Percentiles rank a stretch among this genome's conserved stretches.
Conservation (phyloP, 2,888 invertebrate species). For the Cephus spinipes region DNA sequence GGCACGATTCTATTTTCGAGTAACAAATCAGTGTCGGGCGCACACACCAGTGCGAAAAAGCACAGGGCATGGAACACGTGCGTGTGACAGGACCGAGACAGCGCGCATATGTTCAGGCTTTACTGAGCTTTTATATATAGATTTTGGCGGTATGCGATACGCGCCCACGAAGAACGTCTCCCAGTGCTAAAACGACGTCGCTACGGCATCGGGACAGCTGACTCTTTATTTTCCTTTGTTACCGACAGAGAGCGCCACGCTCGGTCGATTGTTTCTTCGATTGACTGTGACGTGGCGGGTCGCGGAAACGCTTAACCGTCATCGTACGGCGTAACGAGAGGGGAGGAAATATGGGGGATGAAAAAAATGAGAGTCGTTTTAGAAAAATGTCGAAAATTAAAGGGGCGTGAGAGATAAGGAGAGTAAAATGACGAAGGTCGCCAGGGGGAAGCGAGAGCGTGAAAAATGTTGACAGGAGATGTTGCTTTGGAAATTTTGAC, state of each 20-base stretch:
- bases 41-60: background rate
- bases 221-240: background rate
- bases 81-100: background rate
- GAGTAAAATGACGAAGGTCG: background rate
- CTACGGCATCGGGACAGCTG: background rate
- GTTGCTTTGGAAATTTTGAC: background rate
- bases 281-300: background rate
- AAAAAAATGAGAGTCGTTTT: background rate
- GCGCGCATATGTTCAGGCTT: background rate
- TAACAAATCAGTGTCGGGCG: conserved; percentile 22
- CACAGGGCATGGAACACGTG: conserved; percentile 12
- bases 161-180: background rate
- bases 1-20: conserved; percentile 26
- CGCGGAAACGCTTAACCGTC: background rate
- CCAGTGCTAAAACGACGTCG: background rate
- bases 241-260: conserved; percentile 21
- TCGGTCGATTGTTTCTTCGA: conserved; percentile 24
- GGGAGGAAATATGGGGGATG: background rate
- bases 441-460: background rate
- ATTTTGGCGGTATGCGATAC: background rate
- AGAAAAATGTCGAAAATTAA: background rate
- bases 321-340: background rate
- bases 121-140: background rate
- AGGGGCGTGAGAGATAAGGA: background rate
- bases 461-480: background rate